These are phyloP conservation scores for Schizopygopsis pylzovi DNA, from an alignment of 2,797 vertebrate species.

Conservation along the genomic window DNA sequence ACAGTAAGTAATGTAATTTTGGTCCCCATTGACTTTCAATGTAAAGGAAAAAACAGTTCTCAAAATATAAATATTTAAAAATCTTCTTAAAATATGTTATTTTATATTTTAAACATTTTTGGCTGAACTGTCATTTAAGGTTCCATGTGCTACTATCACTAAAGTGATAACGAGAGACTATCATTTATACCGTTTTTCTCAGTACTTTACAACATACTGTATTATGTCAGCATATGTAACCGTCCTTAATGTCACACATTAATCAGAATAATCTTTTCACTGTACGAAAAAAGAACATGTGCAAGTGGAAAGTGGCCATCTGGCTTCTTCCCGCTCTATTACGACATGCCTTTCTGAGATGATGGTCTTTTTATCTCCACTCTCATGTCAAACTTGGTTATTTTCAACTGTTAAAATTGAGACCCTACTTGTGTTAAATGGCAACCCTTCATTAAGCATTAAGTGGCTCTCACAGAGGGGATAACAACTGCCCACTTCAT, in stretches of 20 bases:
- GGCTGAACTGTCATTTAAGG: neutral
- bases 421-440: constrained; percentile 57
- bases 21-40: neutral
- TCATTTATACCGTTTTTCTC: constrained; percentile 3
- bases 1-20: neutral
- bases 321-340: constrained; percentile 29
- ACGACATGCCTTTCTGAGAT: constrained; percentile 28
- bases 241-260: constrained; percentile 23
- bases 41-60: neutral
- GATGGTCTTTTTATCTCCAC: constrained; percentile 39
- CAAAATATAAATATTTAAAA: neutral
- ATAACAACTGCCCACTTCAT: constrained; percentile 62
- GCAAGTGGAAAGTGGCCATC: constrained; percentile 30
- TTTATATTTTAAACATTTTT: neutral
- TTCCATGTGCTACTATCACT: neutral
- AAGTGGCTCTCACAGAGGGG: constrained; percentile 55
- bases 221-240: constrained; percentile 4
- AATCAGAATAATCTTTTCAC: constrained; percentile 24
- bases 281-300: constrained; percentile 12
- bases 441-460: constrained; percentile 58
- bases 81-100: neutral
- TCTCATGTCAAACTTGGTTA: constrained; percentile 53
- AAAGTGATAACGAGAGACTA: neutral
- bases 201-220: neutral
- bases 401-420: constrained; percentile 53